A percentile compares a stretch with the other conserved stretches of the same genome.
Evolutionary conservation across 2,888 invertebrate species (phyloP).

Genomic region (Scaptomyza polygonia): DNA sequence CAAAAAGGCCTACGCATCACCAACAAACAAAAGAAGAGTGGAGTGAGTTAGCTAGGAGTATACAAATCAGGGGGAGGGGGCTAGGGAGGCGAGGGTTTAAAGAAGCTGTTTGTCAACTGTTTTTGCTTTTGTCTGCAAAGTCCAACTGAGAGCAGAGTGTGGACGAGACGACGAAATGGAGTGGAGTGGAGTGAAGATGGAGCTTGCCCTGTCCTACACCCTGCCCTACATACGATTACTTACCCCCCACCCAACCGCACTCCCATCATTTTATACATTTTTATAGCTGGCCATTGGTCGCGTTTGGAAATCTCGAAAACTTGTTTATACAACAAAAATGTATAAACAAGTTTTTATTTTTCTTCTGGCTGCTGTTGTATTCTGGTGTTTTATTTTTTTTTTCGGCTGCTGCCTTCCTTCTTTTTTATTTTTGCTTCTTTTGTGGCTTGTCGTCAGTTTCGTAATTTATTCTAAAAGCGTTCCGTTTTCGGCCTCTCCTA

Average conservation of each 20-base stretch:
- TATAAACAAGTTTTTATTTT: slow-evolving; percentile 76
- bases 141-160: not conserved
- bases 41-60: slow-evolving; percentile 1
- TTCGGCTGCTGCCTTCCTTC: slow-evolving; percentile 55
- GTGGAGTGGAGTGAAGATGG: not conserved
- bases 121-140: slow-evolving; percentile 27
- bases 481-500: slow-evolving; percentile 73
- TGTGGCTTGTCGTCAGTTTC: slow-evolving; percentile 75
- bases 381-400: slow-evolving; percentile 35
- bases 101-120: slow-evolving; percentile 68
- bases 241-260: slow-evolving; percentile 22
- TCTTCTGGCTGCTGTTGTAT: slow-evolving; percentile 17
- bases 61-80: too few relatives aligned
- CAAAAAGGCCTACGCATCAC: slow-evolving; percentile 53
- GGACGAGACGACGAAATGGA: not conserved
- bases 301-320: slow-evolving; percentile 79
- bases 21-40: slow-evolving; percentile 1
- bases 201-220: slow-evolving; percentile 53
- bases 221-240: slow-evolving; percentile 57
- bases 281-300: slow-evolving; percentile 54
- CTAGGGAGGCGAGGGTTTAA: slow-evolving; percentile 5
- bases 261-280: not conserved
- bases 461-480: slow-evolving; percentile 80
- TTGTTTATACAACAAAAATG: slow-evolving; percentile 72
- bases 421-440: slow-evolving; percentile 42